A percentile compares a stretch with the other conserved stretches of the same genome.
Evolutionary conservation across 1,140 invertebrate genomes (phyloP).

Genomic region (Tetramorium alpestre): DNA sequence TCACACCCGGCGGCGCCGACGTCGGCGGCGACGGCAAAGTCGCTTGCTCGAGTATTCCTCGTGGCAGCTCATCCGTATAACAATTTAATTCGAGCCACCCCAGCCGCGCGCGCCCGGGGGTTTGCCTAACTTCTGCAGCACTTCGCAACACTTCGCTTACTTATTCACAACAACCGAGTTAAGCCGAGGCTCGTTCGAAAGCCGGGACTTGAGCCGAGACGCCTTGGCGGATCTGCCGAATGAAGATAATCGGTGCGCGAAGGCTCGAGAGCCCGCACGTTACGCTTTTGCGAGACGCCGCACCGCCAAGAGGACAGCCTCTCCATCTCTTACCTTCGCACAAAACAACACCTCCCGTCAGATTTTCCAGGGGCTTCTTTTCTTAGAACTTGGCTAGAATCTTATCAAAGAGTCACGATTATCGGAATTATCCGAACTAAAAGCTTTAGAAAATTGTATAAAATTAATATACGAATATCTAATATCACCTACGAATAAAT

Average conservation of each 20-base stretch:
- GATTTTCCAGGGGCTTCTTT: neutral
- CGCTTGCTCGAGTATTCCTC: conserved; percentile 79
- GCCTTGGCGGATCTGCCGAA: conserved; percentile 80
- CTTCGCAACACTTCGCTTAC: conserved; percentile 85
- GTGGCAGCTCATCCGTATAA: conserved; percentile 84
- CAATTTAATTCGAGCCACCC: conserved; percentile 83
- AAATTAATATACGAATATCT: neutral
- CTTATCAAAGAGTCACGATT: neutral
- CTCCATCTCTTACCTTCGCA: neutral
- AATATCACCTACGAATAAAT: neutral
- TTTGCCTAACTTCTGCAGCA: conserved; percentile 80
- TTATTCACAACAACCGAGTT: conserved; percentile 85
- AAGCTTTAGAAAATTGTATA: neutral
- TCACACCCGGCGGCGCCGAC: conserved; percentile 77
- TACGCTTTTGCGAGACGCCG: conserved; percentile 20
- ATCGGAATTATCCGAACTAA: too few species aligned
- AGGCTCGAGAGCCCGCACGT: conserved; percentile 58
- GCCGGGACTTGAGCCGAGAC: conserved; percentile 76
- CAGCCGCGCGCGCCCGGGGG: conserved; percentile 60
- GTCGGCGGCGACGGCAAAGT: conserved; percentile 70
- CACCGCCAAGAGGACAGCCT: neutral
- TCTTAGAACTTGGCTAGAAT: neutral
- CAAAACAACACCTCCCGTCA: neutral
- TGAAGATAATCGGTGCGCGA: conserved; percentile 80
- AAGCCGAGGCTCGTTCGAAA: conserved; percentile 82